A percentile compares a stretch with the other conserved stretches of the same genome.
Evolutionary conservation across 2,888 invertebrate genomes (phyloP).

Genomic region (Lasioglossum marginatum): DNA sequence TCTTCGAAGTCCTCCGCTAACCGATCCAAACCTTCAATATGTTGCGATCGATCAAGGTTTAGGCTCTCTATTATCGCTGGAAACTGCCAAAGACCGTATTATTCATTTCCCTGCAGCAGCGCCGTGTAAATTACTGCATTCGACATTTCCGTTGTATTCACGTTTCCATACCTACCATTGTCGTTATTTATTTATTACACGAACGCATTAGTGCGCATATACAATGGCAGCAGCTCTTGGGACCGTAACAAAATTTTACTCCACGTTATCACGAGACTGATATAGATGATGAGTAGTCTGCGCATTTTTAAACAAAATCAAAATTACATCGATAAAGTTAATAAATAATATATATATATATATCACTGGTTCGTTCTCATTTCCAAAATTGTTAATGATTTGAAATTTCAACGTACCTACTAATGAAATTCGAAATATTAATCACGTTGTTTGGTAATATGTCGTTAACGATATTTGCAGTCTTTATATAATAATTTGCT

Average conservation of each 20-base stretch:
- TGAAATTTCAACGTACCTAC: not conserved
- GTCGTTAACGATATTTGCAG: not conserved
- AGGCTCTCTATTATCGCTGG: constrained; percentile 4
- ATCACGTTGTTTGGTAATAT: not conserved
- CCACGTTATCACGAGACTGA: not conserved
- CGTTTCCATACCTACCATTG: not conserved
- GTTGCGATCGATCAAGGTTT: constrained; percentile 48
- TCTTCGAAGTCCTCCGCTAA: constrained; percentile 23
- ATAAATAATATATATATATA: not conserved
- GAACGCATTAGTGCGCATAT: not conserved
- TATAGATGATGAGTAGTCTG: not conserved
- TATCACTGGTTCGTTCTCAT: not conserved
- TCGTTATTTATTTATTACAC: not conserved
- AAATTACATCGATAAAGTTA: no score
- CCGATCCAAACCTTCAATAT: constrained; percentile 24
- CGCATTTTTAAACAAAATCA: not conserved
- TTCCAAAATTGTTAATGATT: not conserved
- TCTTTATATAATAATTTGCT: not conserved
- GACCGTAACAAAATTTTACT: not conserved
- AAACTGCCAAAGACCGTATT: not conserved
- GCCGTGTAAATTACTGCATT: not conserved
- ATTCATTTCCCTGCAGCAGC: not conserved
- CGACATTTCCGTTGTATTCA: not conserved
- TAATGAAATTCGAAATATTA: not conserved
- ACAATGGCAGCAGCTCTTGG: not conserved